These are phyloP conservation scores for Drosophila peninsularis DNA, from an alignment of 2,888 invertebrate genomes.

Conservation along the genomic window DNA sequence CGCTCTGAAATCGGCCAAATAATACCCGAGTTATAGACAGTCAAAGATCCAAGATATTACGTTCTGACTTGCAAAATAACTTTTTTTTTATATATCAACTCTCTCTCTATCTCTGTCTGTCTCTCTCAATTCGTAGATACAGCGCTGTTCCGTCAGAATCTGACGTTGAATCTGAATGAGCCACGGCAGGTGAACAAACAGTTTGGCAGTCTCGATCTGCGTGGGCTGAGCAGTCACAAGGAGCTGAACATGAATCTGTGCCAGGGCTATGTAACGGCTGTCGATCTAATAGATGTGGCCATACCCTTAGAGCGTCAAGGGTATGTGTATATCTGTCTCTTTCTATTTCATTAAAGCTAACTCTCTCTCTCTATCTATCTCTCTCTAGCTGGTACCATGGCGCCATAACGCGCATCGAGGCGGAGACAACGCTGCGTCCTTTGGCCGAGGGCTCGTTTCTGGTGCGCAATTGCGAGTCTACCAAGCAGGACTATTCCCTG, in stretches of 20 bases:
- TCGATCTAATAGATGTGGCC: conserved; percentile 91
- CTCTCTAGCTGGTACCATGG: conserved; percentile 95
- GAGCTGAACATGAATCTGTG: conserved; percentile 90
- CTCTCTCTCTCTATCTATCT: conserved; percentile 71
- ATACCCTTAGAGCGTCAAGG: conserved; percentile 94
- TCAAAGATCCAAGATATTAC: no score
- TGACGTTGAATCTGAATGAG: conserved; percentile 90
- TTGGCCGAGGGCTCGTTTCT: conserved; percentile 96
- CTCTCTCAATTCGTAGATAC: conserved; percentile 84
- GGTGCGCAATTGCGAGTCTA: conserved; percentile 96
- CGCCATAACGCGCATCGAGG: conserved; percentile 94
- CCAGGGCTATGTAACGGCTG: conserved; percentile 86
- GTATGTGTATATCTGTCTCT: conserved; percentile 84
- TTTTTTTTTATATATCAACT: no score
- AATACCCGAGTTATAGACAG: no score
- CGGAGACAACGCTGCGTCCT: conserved; percentile 93
- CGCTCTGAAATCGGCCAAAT: no score
- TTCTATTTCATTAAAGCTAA: background rate
- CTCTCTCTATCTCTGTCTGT: background rate
- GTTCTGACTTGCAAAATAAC: no score
- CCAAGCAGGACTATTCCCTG: conserved; percentile 96
- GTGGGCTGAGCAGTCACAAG: conserved; percentile 85
- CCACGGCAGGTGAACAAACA: conserved; percentile 81
- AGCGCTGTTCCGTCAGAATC: conserved; percentile 88
- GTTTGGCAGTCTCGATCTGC: conserved; percentile 84